Evolutionary conservation across 2,888 invertebrate species (phyloP).

Genomic region (Andrena flavipes): DNA sequence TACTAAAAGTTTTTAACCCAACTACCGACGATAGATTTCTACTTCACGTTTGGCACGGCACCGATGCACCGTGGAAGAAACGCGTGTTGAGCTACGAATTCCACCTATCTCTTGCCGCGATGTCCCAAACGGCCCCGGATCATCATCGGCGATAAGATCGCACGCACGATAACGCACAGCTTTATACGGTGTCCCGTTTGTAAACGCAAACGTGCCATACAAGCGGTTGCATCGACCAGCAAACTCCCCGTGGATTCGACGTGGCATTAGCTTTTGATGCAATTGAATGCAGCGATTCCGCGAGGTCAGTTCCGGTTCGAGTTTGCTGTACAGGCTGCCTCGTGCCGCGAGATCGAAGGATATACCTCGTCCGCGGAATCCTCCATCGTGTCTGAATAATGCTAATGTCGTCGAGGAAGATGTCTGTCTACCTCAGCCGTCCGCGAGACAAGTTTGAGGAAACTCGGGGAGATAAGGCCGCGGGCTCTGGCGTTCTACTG

Average conservation of each 20-base stretch:
- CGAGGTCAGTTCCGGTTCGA: constrained; percentile 58
- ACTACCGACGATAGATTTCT: constrained; percentile 1
- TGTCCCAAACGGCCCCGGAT: constrained; percentile 72
- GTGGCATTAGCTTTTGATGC: constrained; percentile 63
- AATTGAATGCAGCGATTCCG: constrained; percentile 50
- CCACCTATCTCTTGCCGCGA: constrained; percentile 16
- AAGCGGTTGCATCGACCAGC: constrained; percentile 37
- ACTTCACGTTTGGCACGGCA: constrained; percentile 13
- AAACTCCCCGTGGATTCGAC: constrained; percentile 19
- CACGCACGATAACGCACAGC: constrained; percentile 50
- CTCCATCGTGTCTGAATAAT: constrained; percentile 59
- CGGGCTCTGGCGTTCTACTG: background rate
- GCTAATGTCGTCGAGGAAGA: constrained; percentile 67
- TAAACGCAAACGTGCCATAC: constrained; percentile 23
- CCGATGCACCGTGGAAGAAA: background rate
- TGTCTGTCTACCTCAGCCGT: constrained; percentile 41
- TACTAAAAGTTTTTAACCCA: no score
- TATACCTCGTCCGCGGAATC: constrained; percentile 45
- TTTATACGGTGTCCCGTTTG: constrained; percentile 62
- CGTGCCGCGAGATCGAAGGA: constrained; percentile 62
- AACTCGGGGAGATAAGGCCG: constrained; percentile 52
- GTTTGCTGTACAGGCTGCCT: constrained; percentile 33
- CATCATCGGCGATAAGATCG: constrained; percentile 77
- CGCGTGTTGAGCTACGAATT: constrained; percentile 23
- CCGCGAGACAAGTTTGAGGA: constrained; percentile 59